Evolutionary conservation across 2,888 invertebrate genomes (phyloP).

Genomic region (Punctoribates punctum): DNA sequence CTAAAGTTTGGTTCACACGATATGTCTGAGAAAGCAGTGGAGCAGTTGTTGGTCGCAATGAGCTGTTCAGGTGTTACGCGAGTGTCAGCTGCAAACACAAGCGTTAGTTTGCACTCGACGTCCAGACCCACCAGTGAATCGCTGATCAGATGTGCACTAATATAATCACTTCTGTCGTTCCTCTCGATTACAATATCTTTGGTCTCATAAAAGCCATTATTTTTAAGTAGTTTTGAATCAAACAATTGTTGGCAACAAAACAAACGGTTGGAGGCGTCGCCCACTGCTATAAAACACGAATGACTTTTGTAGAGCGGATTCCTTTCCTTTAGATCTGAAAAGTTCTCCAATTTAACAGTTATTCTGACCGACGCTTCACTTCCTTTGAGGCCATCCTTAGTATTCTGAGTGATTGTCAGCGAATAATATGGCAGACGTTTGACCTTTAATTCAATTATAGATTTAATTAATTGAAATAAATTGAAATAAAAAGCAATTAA

Average conservation of each 20-base stretch:
- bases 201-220: constrained; percentile 4
- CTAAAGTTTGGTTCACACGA: constrained; percentile 4
- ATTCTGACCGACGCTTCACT: background rate
- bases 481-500: background rate
- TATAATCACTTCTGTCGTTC: background rate
- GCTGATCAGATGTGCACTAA: constrained; percentile 12
- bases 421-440: constrained; percentile 28
- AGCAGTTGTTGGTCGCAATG: background rate
- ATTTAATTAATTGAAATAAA: background rate
- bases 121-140: constrained; percentile 38
- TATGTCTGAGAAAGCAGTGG: constrained; percentile 20
- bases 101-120: constrained; percentile 14
- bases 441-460: background rate
- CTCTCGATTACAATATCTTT: background rate
- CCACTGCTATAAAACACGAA: background rate
- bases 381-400: background rate
- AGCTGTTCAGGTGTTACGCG: background rate
- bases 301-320: background rate
- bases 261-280: background rate
- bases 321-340: background rate
- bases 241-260: constrained; percentile 1
- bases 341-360: constrained; percentile 1
- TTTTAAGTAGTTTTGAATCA: constrained; percentile 3
- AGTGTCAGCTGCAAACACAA: background rate
- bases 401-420: background rate